These are phyloP conservation scores for Notamacropus eugenii DNA, from an alignment of 2,797 vertebrate genomes.

Conservation along the genomic window DNA sequence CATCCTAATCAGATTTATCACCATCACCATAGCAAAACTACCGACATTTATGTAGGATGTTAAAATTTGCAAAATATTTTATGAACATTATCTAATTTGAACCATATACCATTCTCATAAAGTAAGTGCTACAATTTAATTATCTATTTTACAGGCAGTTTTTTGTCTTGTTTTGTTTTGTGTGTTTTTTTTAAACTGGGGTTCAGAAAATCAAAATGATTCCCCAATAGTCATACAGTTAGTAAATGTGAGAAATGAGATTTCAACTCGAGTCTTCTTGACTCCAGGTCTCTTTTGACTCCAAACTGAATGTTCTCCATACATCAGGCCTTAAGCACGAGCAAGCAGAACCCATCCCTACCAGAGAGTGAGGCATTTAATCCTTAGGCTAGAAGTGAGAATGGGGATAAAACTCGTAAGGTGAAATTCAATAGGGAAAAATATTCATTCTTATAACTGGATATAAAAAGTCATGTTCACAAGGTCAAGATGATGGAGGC, in stretches of 20 bases:
- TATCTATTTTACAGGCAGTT: background rate
- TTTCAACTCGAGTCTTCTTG: background rate
- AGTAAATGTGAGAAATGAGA: background rate
- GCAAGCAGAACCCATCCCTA: background rate
- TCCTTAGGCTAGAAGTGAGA: background rate
- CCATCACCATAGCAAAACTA: background rate
- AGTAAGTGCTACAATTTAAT: background rate
- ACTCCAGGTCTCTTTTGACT: background rate
- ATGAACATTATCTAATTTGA: background rate
- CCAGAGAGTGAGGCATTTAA: background rate
- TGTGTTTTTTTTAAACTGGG: background rate
- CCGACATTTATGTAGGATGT: background rate
- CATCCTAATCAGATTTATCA: background rate
- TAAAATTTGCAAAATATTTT: background rate
- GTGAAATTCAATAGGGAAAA: background rate
- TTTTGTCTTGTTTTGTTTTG: background rate
- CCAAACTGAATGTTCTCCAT: background rate
- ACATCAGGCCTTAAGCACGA: background rate
- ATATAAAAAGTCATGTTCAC: background rate
- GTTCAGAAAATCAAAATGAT: background rate
- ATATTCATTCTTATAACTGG: background rate
- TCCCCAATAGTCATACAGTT: background rate
- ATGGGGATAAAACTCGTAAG: background rate
- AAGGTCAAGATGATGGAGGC: background rate
- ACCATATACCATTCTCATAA: background rate